Conservation (phyloP, 2,888 invertebrate genomes). For the Heliconius sara region DNA sequence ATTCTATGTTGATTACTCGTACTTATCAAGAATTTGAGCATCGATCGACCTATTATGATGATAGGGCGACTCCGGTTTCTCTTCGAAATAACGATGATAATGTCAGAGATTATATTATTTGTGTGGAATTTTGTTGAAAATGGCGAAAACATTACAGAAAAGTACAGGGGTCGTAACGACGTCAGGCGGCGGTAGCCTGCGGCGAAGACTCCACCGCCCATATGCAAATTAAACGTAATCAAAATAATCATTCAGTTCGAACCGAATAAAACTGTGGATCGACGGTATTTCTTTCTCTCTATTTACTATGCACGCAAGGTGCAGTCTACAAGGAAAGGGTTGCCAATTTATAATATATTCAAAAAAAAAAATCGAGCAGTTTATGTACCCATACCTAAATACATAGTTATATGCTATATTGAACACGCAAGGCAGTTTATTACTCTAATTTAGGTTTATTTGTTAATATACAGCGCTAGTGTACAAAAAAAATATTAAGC, state of each 20-base stretch:
- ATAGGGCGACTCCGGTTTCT: constrained; percentile 76
- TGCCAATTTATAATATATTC: constrained; percentile 67
- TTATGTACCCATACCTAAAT: constrained; percentile 40
- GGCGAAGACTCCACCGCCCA: constrained; percentile 69
- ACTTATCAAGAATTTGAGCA: constrained; percentile 82
- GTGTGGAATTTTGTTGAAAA: constrained; percentile 83
- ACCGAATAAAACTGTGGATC: constrained; percentile 60
- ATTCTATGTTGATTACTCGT: constrained; percentile 82
- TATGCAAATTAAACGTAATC: constrained; percentile 84
- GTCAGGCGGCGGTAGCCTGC: constrained; percentile 68
- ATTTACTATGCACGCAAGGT: constrained; percentile 48
- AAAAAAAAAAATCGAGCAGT: constrained; percentile 57
- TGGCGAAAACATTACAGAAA: constrained; percentile 84
- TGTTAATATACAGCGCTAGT: neutral
- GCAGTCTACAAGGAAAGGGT: constrained; percentile 63
- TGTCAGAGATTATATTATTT: constrained; percentile 83
- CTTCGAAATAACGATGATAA: constrained; percentile 83
- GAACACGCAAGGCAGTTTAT: constrained; percentile 71
- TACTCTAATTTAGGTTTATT: constrained; percentile 69
- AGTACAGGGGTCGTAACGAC: constrained; percentile 80
- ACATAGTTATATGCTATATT: constrained; percentile 54
- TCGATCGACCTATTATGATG: constrained; percentile 75
- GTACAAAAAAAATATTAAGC: neutral
- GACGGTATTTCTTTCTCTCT: constrained; percentile 62
- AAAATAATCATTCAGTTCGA: constrained; percentile 81